Percentiles rank a stretch among this genome's conserved stretches.
Conservation (phyloP, 2,113 vertebrate species). For the Tetraodon nigroviridis region DNA sequence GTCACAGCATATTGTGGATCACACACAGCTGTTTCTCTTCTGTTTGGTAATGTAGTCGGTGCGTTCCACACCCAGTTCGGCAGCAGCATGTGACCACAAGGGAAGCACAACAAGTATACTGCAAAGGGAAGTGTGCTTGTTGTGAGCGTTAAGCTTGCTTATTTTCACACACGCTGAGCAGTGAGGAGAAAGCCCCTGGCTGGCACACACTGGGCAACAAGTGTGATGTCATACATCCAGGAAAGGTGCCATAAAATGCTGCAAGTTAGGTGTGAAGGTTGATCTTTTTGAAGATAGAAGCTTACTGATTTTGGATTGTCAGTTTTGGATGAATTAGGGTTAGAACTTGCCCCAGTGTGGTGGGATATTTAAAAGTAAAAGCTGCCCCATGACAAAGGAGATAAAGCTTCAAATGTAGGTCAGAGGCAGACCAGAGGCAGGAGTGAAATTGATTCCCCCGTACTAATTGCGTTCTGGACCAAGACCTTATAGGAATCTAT, state of each 20-base stretch:
- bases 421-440: no score
- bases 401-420: no score
- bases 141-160: conserved; percentile 6
- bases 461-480: no score
- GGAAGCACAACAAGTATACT: conserved; percentile 39
- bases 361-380: no score
- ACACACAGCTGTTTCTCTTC: conserved; percentile 25
- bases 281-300: neutral
- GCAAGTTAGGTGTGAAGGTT: neutral
- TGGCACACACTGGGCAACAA: neutral
- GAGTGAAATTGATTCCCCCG: no score
- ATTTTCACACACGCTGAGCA: conserved; percentile 18
- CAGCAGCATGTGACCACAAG: conserved; percentile 56
- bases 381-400: no score
- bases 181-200: neutral
- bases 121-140: conserved; percentile 51
- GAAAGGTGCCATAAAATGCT: no score
- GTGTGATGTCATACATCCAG: no score
- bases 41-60: conserved; percentile 49
- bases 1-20: conserved; percentile 32
- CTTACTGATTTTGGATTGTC: neutral
- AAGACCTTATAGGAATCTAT: no score
- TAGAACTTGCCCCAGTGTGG: no score
- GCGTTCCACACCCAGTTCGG: conserved; percentile 46
- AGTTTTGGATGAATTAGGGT: no score